Evolutionary conservation across 35 echinoderm and acorn worm species (phyloP).

Genomic region (Apostichopus parvimensis): DNA sequence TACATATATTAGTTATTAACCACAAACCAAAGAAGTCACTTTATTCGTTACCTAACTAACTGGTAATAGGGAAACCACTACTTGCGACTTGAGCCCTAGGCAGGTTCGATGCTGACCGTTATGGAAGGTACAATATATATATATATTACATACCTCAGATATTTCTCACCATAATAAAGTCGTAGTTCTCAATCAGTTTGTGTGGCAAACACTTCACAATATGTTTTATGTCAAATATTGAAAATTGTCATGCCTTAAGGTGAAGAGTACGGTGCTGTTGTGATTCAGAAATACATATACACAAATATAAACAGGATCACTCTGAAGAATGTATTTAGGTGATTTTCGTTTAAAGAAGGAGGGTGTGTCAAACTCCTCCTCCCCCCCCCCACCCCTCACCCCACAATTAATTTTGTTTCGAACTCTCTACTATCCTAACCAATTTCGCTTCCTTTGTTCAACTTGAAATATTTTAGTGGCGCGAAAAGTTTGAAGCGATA

Average conservation of each 20-base stretch:
- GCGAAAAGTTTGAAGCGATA: too few relatives aligned
- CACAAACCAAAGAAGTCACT: not conserved
- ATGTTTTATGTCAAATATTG: not conserved
- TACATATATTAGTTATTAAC: not conserved
- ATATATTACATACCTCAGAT: not conserved
- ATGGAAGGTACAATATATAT: not conserved
- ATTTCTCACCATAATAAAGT: not conserved
- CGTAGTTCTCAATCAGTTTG: not conserved
- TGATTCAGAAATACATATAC: too few relatives aligned
- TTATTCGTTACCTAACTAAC: slow-evolving; percentile 3
- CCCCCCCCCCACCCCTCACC: too few relatives aligned
- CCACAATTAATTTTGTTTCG: too few relatives aligned
- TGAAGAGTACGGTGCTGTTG: too few relatives aligned
- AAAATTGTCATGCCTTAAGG: not conserved
- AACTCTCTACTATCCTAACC: too few relatives aligned
- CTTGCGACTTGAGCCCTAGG: not conserved
- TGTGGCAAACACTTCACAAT: not conserved
- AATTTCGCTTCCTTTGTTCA: too few relatives aligned
- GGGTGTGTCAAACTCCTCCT: not conserved
- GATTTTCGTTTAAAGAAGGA: not conserved
- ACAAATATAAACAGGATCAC: too few relatives aligned
- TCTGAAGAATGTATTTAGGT: not conserved
- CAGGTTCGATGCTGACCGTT: not conserved
- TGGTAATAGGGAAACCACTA: not conserved
- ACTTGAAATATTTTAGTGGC: too few relatives aligned